Evolutionary conservation across 2,888 invertebrate genomes (phyloP).

Genomic region (Cactoblastis cactorum): DNA sequence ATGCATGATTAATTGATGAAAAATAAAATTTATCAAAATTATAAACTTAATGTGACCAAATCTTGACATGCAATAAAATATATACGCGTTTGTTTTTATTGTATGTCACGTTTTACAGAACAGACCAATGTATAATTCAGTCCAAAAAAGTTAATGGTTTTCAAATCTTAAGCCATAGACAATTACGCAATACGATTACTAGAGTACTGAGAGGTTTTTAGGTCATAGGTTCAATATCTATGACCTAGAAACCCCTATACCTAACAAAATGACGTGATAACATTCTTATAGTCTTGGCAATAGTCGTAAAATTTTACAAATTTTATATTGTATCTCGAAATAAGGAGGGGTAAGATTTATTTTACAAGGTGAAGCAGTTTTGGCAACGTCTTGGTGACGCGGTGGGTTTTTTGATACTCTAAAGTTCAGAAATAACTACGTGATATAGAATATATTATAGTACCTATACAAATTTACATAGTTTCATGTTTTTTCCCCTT

Average conservation of each 20-base stretch:
- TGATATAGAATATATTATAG: not conserved
- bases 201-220: too few relatives aligned
- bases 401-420: constrained; percentile 1
- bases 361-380: constrained; percentile 1
- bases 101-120: too few relatives aligned
- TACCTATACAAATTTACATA: not conserved
- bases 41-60: too few relatives aligned
- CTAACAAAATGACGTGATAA: constrained; percentile 3
- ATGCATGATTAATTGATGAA: too few relatives aligned
- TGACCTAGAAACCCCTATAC: constrained; percentile 6
- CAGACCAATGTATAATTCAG: too few relatives aligned
- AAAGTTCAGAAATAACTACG: not conserved
- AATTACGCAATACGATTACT: too few relatives aligned
- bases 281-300: not conserved
- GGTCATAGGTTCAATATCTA: not conserved
- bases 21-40: too few relatives aligned
- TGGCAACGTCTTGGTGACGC: constrained; percentile 10
- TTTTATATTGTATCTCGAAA: constrained; percentile 1
- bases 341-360: constrained; percentile 8
- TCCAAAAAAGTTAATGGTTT: too few relatives aligned
- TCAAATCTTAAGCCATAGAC: too few relatives aligned
- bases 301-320: not conserved
- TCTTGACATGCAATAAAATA: too few relatives aligned
- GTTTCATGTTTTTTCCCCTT: too few relatives aligned
- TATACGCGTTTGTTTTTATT: too few relatives aligned